These are phyloP conservation scores for Stegastes partitus DNA, from an alignment of 2,113 vertebrate genomes.

Conservation along the genomic window DNA sequence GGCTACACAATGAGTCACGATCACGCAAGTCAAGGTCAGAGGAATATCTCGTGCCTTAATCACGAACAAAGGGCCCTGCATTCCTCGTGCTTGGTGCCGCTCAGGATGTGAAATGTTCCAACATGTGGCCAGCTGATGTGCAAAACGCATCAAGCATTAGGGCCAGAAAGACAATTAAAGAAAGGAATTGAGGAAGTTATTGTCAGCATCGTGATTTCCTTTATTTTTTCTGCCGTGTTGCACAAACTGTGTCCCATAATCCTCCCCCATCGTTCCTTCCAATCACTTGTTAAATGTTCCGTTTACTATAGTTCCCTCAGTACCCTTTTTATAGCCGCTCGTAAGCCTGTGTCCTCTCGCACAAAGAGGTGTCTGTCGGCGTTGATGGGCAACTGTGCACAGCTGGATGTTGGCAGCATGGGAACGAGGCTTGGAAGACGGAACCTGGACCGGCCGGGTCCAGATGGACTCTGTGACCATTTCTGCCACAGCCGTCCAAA, in stretches of 20 bases:
- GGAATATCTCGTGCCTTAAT: constrained; percentile 51
- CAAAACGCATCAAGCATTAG: not conserved
- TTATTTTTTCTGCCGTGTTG: not conserved
- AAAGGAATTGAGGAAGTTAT: constrained; percentile 20
- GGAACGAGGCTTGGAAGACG: constrained; percentile 52
- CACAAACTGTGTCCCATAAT: not conserved
- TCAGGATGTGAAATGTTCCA: constrained; percentile 46
- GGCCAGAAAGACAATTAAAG: constrained; percentile 28
- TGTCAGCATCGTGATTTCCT: not conserved
- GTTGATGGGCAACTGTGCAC: constrained; percentile 60
- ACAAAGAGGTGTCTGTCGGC: constrained; percentile 75
- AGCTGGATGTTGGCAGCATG: constrained; percentile 66
- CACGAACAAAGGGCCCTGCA: constrained; percentile 35
- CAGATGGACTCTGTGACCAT: constrained; percentile 59
- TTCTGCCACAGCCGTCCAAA: constrained; percentile 28
- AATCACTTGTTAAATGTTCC: constrained; percentile 57
- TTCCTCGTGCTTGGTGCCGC: constrained; percentile 53
- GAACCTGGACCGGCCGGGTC: constrained; percentile 19
- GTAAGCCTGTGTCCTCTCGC: constrained; percentile 46
- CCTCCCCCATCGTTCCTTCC: constrained; percentile 3
- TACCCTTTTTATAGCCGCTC: constrained; percentile 41
- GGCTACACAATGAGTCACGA: constrained; percentile 67
- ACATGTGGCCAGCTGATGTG: constrained; percentile 54
- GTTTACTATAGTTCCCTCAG: constrained; percentile 29
- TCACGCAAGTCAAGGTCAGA: constrained; percentile 25